Conservation (phyloP, 1,140 invertebrate species). For the Bursaphelenchus mucronatus region DNA sequence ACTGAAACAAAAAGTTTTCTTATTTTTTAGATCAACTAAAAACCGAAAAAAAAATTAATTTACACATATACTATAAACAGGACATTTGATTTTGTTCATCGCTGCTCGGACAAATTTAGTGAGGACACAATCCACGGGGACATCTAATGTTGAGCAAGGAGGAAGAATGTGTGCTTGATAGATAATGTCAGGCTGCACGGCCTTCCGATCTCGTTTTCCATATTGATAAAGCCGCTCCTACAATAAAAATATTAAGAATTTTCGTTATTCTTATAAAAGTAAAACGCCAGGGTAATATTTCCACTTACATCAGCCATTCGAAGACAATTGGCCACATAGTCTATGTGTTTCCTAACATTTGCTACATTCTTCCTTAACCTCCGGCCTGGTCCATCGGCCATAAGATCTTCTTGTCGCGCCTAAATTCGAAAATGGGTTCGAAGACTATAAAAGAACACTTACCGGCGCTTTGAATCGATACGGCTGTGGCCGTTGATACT, state of each 20-base stretch:
- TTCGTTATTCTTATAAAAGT: too few relatives aligned
- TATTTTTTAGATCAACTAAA: neutral
- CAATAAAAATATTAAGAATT: slow-evolving; percentile 4
- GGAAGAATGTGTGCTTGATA: slow-evolving; percentile 51
- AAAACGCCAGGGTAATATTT: too few relatives aligned
- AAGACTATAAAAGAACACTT: too few relatives aligned
- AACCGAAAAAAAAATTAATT: slow-evolving; percentile 49
- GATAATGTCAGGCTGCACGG: slow-evolving; percentile 40
- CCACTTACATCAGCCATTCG: too few relatives aligned
- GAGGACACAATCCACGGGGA: slow-evolving; percentile 92
- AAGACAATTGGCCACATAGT: slow-evolving; percentile 8
- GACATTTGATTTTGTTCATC: slow-evolving; percentile 98
- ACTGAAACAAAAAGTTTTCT: slow-evolving; percentile 63
- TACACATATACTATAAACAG: slow-evolving; percentile 89
- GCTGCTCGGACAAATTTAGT: slow-evolving; percentile 93
- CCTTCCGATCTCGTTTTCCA: slow-evolving; percentile 31
- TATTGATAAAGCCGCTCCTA: slow-evolving; percentile 40
- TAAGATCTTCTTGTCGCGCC: too few relatives aligned
- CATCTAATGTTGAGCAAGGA: slow-evolving; percentile 67
- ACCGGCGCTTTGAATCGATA: too few relatives aligned
- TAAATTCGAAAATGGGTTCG: too few relatives aligned
- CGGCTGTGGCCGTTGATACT: too few relatives aligned
- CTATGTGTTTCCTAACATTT: slow-evolving; percentile 23
- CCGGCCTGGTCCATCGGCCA: slow-evolving; percentile 13
- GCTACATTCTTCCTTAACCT: slow-evolving; percentile 23